Evolutionary conservation across 1,140 invertebrate genomes (phyloP).

Genomic region (Armadillidium nasatum): DNA sequence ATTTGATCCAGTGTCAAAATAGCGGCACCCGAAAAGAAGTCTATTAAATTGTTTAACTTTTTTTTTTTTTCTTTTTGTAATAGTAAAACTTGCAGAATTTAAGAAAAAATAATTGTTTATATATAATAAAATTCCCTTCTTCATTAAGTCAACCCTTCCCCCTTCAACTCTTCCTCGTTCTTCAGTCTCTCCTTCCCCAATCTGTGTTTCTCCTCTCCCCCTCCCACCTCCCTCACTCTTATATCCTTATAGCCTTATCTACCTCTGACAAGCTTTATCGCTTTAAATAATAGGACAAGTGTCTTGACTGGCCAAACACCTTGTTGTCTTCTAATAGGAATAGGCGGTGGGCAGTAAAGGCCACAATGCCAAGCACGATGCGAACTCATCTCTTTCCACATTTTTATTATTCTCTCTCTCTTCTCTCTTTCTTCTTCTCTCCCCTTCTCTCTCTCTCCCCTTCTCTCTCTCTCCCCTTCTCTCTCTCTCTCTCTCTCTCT

Average conservation of each 20-base stretch:
- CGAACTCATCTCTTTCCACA: neutral
- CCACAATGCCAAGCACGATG: neutral
- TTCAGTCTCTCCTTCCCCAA: too few species aligned
- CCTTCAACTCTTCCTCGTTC: too few species aligned
- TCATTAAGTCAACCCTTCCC: too few species aligned
- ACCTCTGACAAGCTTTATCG: conserved; percentile 36
- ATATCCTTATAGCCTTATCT: conserved; percentile 33
- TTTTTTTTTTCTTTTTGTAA: too few species aligned
- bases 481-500: neutral
- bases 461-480: neutral
- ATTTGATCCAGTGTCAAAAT: too few species aligned
- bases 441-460: neutral
- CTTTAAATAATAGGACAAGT: conserved; percentile 43
- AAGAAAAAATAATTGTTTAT: too few species aligned
- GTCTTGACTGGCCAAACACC: conserved; percentile 42
- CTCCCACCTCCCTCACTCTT: conserved; percentile 28
- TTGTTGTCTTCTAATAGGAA: conserved; percentile 28
- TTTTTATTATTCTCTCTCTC: neutral
- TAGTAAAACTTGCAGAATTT: too few species aligned
- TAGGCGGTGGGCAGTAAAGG: conserved; percentile 7
- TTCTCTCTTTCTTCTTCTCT: neutral
- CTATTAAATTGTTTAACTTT: too few species aligned
- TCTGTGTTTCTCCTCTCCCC: neutral
- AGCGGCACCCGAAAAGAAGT: too few species aligned
- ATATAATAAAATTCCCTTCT: too few species aligned